These are phyloP conservation scores for Acrossocheilus fasciatus DNA, from an alignment of 2,797 vertebrate species.

Conservation along the genomic window DNA sequence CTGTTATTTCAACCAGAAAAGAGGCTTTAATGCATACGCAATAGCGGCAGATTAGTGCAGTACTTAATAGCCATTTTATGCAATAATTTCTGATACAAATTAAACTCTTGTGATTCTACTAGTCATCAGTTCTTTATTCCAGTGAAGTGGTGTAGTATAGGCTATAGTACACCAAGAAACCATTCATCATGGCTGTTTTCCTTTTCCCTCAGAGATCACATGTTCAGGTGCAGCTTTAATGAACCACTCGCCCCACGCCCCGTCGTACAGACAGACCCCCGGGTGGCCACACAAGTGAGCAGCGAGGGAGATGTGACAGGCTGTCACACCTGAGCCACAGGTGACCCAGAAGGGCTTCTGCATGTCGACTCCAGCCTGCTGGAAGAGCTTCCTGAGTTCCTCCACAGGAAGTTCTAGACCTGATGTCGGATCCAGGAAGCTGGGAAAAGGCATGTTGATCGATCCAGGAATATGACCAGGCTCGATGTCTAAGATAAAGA, in stretches of 20 bases:
- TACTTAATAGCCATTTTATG: not conserved
- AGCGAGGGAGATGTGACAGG: conserved; percentile 88
- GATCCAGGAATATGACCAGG: conserved; percentile 88
- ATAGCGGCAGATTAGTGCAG: not conserved
- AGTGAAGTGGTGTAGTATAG: not conserved
- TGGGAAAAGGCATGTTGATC: conserved; percentile 89
- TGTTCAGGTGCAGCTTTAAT: conserved; percentile 81
- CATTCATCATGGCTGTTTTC: conserved; percentile 58
- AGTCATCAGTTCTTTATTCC: not conserved
- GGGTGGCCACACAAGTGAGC: conserved; percentile 89
- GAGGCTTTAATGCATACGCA: not conserved
- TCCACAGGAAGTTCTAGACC: conserved; percentile 83
- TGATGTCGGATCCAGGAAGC: conserved; percentile 80
- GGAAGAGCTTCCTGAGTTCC: conserved; percentile 82
- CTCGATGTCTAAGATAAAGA: conserved; percentile 75
- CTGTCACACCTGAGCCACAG: conserved; percentile 92
- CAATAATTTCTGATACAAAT: not conserved
- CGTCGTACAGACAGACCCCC: conserved; percentile 87
- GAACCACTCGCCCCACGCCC: conserved; percentile 96
- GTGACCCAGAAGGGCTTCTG: conserved; percentile 81
- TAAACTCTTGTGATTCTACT: not conserved
- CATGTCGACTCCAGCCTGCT: conserved; percentile 84
- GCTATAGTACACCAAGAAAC: not conserved
- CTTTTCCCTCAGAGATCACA: conserved; percentile 81
- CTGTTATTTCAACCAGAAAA: not conserved